These are phyloP conservation scores for Anas platyrhynchos DNA, from an alignment of 2,113 vertebrate genomes.

Conservation along the genomic window DNA sequence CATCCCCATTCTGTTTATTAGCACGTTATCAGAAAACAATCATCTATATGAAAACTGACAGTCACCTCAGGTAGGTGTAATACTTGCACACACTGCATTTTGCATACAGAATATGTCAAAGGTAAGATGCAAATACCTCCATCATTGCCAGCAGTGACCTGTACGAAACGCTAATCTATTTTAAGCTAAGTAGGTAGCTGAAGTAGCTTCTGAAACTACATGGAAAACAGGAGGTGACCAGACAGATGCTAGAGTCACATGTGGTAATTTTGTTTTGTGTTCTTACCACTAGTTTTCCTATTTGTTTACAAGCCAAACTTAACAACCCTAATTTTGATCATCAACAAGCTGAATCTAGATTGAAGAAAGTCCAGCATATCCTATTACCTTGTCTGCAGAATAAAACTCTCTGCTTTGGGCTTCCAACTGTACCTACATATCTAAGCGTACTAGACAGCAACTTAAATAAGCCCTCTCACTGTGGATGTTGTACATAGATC, in stretches of 20 bases:
- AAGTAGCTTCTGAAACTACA: background rate
- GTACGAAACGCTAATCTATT: background rate
- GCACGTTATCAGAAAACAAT: background rate
- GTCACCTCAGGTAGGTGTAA: background rate
- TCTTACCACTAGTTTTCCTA: background rate
- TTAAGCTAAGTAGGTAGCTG: background rate
- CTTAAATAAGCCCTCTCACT: fast-evolving
- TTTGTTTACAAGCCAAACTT: background rate
- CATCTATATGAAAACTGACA: background rate
- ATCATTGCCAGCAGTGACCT: background rate
- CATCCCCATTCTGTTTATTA: background rate
- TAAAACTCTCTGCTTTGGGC: background rate
- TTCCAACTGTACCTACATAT: background rate
- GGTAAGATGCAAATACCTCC: background rate
- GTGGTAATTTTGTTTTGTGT: background rate
- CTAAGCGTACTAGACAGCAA: background rate
- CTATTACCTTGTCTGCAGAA: background rate
- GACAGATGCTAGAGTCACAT: background rate
- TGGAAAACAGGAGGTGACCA: background rate
- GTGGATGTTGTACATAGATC: background rate
- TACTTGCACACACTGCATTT: background rate
- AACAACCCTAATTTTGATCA: background rate
- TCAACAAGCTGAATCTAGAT: background rate
- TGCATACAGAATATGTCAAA: background rate
- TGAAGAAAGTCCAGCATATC: background rate